Evolutionary conservation across 2,113 vertebrate genomes (phyloP).

Genomic region (Ptilonorhynchus violaceus): DNA sequence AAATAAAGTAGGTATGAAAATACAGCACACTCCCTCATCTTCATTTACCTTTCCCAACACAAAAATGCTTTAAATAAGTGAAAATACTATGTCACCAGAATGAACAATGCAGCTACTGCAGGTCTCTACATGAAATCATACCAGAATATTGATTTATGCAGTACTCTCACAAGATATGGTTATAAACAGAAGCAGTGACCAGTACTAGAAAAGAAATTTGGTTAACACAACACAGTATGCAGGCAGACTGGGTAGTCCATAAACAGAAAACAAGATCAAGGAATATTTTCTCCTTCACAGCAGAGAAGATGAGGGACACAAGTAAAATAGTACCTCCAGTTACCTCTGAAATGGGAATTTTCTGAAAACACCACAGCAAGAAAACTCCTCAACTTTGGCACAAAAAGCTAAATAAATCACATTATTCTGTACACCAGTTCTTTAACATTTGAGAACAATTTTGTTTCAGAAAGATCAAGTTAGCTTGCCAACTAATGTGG

Average conservation of each 20-base stretch:
- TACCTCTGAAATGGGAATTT: background rate
- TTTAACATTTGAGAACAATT: background rate
- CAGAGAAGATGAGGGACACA: background rate
- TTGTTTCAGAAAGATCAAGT: background rate
- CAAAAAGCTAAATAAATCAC: background rate
- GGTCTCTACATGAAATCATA: background rate
- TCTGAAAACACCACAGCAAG: background rate
- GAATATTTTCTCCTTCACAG: background rate
- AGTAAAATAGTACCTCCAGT: background rate
- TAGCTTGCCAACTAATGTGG: fast-evolving
- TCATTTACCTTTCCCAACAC: background rate
- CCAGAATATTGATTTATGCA: background rate
- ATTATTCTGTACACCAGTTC: background rate
- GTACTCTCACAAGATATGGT: background rate
- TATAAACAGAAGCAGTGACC: background rate
- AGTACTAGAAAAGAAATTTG: background rate
- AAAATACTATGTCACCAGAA: background rate
- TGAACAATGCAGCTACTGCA: background rate
- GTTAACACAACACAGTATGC: background rate
- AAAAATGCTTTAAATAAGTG: background rate
- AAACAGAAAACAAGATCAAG: background rate
- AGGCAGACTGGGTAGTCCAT: background rate
- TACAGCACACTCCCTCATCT: background rate
- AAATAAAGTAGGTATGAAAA: background rate
- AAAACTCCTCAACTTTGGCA: background rate